phyloP scores from a whole-genome alignment of 1,140 invertebrate genomes.

The Platorchestia sp. region DNA sequence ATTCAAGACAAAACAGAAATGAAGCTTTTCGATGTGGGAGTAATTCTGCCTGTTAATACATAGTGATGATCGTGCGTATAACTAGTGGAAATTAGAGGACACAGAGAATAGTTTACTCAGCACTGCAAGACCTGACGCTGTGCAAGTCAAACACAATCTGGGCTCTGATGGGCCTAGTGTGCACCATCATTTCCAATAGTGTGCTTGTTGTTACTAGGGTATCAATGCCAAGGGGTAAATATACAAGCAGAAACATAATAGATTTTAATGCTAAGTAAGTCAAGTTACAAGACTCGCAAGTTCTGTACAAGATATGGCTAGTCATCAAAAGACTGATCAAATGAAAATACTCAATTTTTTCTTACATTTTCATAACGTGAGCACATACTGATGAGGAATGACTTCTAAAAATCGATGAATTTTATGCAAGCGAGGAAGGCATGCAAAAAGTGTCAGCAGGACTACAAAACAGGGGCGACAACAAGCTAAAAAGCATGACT shows the following conservation, averaged over 20 bases:
- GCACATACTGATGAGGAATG: background rate
- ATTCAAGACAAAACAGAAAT: background rate
- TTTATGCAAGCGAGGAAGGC: background rate
- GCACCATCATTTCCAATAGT: too few relatives aligned
- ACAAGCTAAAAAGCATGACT: background rate
- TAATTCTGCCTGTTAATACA: background rate
- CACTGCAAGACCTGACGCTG: background rate
- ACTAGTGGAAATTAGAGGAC: background rate
- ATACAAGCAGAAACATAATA: background rate
- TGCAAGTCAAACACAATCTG: background rate
- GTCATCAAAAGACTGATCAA: conserved; percentile 1
- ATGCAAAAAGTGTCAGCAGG: background rate
- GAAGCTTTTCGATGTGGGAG: background rate
- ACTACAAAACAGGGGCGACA: background rate
- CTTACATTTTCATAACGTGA: background rate
- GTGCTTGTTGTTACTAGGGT: too few relatives aligned
- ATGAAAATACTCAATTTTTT: background rate
- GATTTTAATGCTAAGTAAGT: background rate
- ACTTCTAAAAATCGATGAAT: background rate
- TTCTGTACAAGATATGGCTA: conserved; percentile 1
- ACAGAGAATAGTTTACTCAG: background rate
- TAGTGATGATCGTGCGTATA: background rate
- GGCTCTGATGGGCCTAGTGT: too few relatives aligned
- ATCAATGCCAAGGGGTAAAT: background rate
- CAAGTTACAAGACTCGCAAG: background rate